Base-by-base conservation (phyloP, 2,888 invertebrate species). In the Apoda limacodes region DNA sequence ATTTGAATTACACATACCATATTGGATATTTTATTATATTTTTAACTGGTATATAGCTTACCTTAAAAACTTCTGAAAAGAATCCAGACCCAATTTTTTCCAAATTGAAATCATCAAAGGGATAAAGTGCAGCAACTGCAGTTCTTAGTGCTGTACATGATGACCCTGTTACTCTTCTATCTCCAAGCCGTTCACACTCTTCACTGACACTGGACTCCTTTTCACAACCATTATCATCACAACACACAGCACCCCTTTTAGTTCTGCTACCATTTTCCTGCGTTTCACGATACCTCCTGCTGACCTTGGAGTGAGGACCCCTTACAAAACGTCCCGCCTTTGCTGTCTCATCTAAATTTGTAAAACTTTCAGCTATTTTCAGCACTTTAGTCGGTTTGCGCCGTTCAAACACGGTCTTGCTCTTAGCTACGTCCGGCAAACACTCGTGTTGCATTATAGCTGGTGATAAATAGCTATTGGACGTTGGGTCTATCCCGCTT, bases 11-110 rank as follows among this genome's bases (percentile, higher is more conserved):
- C 17, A 14, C 9, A 22, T 5, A 24, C 27, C 25, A 15, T 31
- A 17, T 31, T 26, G 24, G 26, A 34, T 24, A 13, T 27, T 30
- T 39, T 42, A 30, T 15, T 34, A n/a, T n/a, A n/a, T n/a, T n/a
- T n/a, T n/a, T n/a, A n/a, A n/a, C n/a, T n/a, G n/a, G n/a, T n/a
- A n/a, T n/a, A n/a, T n/a, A 17, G 71, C 86, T 84, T 82, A 97
- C 98, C 92, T 97, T 97, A 81, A 92, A 97, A 40, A 98, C 97
- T 82, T 96, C 95, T 3, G 97, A 97, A 83, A 97, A 98, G 82
- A 98, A 98, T 42, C 98, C 98, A 28, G 89, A 85, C 26, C 97
- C 98, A 55, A 98, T 93, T 76, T 93, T 93, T 74, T 95, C 95
- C 64, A 90, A 86, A 46, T 88, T 84, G 74, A 98, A 97, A 83